Evolutionary conservation across 2,888 invertebrate species (phyloP).

Genomic region (Lucinisca nassula): DNA sequence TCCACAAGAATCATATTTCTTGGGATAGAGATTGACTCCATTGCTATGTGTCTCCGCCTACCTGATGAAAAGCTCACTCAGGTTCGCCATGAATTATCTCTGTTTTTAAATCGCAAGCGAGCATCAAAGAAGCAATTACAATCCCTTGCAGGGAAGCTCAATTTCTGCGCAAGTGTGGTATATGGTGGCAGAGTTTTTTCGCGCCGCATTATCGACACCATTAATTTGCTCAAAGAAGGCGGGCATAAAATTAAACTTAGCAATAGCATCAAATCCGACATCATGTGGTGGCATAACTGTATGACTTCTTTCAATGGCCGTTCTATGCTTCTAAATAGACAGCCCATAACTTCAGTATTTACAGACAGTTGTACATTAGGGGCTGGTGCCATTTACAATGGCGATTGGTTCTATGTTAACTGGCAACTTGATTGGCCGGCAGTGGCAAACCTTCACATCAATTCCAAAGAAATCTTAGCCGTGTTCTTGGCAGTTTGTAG

Average conservation of each 20-base stretch:
- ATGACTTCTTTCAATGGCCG: constrained; percentile 29
- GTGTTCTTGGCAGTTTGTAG: not conserved
- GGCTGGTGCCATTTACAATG: constrained; percentile 25
- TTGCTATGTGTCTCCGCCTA: not conserved
- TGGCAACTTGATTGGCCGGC: constrained; percentile 21
- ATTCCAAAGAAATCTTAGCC: constrained; percentile 28
- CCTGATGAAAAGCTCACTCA: not conserved
- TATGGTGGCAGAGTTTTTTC: not conserved
- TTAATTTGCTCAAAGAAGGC: not conserved
- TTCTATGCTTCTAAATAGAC: not conserved
- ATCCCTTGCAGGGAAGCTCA: not conserved
- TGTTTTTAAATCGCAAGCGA: not conserved
- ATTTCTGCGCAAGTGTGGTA: not conserved
- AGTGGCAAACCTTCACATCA: constrained; percentile 1
- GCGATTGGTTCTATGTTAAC: constrained; percentile 32
- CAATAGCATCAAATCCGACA: constrained; percentile 8
- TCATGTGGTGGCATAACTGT: constrained; percentile 25
- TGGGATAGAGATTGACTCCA: not conserved
- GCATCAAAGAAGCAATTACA: not conserved
- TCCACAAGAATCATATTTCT: not conserved
- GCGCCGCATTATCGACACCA: not conserved
- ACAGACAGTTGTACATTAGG: constrained; percentile 21
- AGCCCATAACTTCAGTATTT: not conserved
- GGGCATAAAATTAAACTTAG: constrained; percentile 24
- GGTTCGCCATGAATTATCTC: not conserved